Evolutionary conservation across 2,797 vertebrate genomes (phyloP), one percentile per base, ranked within the genome.

Genomic region (Ptychadena robeensis): DNA sequence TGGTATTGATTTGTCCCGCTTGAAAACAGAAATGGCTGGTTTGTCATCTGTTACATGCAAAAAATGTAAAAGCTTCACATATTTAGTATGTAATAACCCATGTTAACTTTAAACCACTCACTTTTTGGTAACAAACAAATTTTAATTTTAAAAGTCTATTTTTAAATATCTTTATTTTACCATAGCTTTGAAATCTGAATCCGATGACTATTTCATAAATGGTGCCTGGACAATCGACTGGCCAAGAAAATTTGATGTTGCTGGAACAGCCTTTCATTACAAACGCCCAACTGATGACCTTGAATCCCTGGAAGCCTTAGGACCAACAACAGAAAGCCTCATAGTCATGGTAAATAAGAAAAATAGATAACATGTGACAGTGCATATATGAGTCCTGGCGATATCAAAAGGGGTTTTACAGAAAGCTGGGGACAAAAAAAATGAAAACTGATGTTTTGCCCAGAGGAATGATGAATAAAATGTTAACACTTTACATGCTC

Each of bases 151-250:
- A 61, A 28, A 61, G 25, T 2, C 25, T 61, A 9, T 12, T 61
- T 3, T 9, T 40, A 40, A 40, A 25, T 61, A 3, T 61, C 10
- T 12, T 12, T 61, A 28, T 61, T 61, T 9, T 25, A 61, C 27
- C 25, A n/a, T 61, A 99, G 97, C 97, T 88, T 89, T 99, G 90
- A 99, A 99, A 92, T 97, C 97, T 18, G 96, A 99, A 89, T 94
- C 89, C 4, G 96, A 98, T 86, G 96, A 98, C 90, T 99, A 98
- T 90, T 98, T 98, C 91, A 98, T 99, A 91, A 99, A 99, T 79
- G 97, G 98, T 81, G 98, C 97, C 30, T 99, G 98, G 98, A 99
- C 97, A 90, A 99, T 99, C 86, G 98, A 99, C 91, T 99, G 98
- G 98, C 97, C 98, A 82, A 92, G 97, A 87, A 99, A 98, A 91